Evolutionary conservation across 2,888 invertebrate species (phyloP), one percentile per base, ranked within the genome.

Genomic region (Unio delphinus): DNA sequence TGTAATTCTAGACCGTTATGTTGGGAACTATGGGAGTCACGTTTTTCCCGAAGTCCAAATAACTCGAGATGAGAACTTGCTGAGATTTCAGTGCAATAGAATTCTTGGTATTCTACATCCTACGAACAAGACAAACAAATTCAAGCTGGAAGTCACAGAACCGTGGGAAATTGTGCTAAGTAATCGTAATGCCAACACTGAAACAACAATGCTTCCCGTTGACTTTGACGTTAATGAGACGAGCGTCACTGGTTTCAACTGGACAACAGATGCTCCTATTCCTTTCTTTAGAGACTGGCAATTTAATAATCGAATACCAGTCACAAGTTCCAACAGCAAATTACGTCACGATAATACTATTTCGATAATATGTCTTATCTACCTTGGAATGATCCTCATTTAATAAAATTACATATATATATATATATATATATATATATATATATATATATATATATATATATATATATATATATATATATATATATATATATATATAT

Each of bases 71-170:
- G 15, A 45, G 15, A 15, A 45, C 45, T 11, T 45, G 45, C 15
- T 45, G 45, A 45, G 45, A 15, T 45, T 45, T 45, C 45, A 45
- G 11, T 45, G 45, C 15, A 45, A 45, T 45, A 45, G 45, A 45
- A 11, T 45, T 45, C 3, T 11, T 45, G 45, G 45, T 3, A 45
- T 45, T 15, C 3, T 45, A 15, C 11, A 45, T 45, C 54, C 70
- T 23, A 71, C 71, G 28, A 56, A 23, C 23, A 68, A 73, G 28
- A 69, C 63, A 18, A 70, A 73, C 65, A 54, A 59, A 4, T 75
- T 77, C 67, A 6, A 67, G 61, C 63, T 73, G 62, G 70, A 73
- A 63, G 4, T 74, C 11, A 67, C 68, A 7, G 34, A 61, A 20
- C 76, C 74, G 18, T 74, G 62, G 64, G 76, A 76, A 64, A 54